Evolutionary conservation across 2,797 vertebrate species (phyloP).

Genomic region (Gymnothorax javanicus): DNA sequence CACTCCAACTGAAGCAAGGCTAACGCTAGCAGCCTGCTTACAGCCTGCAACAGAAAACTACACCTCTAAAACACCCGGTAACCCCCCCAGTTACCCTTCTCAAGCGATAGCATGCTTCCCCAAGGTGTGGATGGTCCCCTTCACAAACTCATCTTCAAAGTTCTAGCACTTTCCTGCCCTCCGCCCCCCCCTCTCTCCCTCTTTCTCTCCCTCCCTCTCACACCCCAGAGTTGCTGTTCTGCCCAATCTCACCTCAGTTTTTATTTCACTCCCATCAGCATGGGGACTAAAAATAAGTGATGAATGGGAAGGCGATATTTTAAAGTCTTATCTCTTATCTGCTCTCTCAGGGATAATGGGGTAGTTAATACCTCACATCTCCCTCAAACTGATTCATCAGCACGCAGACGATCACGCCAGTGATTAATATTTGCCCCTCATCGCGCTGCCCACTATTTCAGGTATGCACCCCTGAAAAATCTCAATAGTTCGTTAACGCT

Average conservation of each 20-base stretch:
- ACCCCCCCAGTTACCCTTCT: constrained; percentile 48
- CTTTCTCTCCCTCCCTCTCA: constrained; percentile 60
- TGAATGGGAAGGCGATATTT: constrained; percentile 84
- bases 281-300: constrained; percentile 84
- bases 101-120: constrained; percentile 58
- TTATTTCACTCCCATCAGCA: constrained; percentile 81
- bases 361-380: constrained; percentile 83
- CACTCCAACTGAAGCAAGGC: constrained; percentile 50
- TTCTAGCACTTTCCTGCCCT: neutral
- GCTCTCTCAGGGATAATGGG: constrained; percentile 80
- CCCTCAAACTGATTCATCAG: constrained; percentile 85
- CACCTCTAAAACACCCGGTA: constrained; percentile 52
- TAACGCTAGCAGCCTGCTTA: constrained; percentile 52
- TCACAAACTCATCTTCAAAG: constrained; percentile 10
- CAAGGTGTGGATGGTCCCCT: constrained; percentile 71
- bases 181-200: constrained; percentile 49
- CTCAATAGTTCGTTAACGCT: constrained; percentile 82
- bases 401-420: constrained; percentile 85
- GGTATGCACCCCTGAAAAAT: constrained; percentile 77
- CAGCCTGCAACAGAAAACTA: constrained; percentile 57
- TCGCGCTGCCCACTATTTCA: constrained; percentile 53
- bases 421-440: constrained; percentile 70
- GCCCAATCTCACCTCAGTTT: constrained; percentile 78
- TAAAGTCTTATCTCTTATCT: constrained; percentile 82
- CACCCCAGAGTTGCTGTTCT: constrained; percentile 62